Base-by-base conservation (phyloP, 2,113 vertebrate species). In the Silurus glanis region DNA sequence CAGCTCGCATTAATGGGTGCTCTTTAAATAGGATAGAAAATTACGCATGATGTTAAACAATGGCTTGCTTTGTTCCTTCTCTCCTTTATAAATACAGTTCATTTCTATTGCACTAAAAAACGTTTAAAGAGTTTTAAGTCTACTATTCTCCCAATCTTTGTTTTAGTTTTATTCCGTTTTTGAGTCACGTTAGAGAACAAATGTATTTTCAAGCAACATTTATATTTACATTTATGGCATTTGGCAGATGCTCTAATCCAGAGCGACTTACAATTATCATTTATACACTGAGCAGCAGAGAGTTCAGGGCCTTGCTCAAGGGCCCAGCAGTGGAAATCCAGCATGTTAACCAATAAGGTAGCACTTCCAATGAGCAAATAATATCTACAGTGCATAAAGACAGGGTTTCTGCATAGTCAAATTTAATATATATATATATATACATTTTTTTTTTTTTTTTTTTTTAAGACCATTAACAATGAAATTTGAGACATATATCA, bases 1-100 rank as follows among this genome's bases (percentile, higher is more conserved):
- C 91, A 90, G 90, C 89, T 91, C 90, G 87, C 92, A 89, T 94
- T 92, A 88, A 93, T 92, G 85, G 37, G 87, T 87, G 89, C 90
- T 92, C 91, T 92, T 94, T 93, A 93, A 88, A 92, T 86, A 90
- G 91, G 86, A 51, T 37, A 83, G 61, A 58, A 81, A 88, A 82
- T 90, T 74, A 87, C 85, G 80, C 84, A 19, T 37, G 66, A 69
- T 69, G 28, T 72, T 47, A 47, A 69, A 21, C 19, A 72, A 37
- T 9, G 17, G 37, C 14, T 47, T 47, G 37, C 71, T 49, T 9
- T 5, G 49, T 9, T 76, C n/a, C 47, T 76, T 76, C 71, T 89
- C 89, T 86, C 87, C 85, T 83, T 89, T 49, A 87, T 81, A 59
- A 88, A 80, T 86, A 85, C 87, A 80, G 89, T 79, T 83, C 76